Base-by-base conservation (phyloP, 2,113 vertebrate species). In the Piaya cayana region DNA sequence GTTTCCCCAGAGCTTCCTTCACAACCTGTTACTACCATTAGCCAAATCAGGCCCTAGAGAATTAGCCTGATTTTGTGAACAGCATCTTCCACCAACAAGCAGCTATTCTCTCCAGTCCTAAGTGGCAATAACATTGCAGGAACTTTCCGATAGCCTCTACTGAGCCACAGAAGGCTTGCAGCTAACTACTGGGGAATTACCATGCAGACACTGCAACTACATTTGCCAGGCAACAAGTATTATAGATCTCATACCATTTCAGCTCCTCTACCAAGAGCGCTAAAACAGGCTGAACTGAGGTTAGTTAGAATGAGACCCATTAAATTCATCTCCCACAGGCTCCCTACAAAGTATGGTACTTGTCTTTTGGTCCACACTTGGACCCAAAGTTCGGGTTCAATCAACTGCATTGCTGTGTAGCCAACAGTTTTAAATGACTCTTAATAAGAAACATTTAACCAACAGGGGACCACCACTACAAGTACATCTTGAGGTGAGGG, bases 41-140 rank as follows among this genome's bases (percentile, higher is more conserved):
- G 94, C 34, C 52, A 67, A 62, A 62, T 32, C 49, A 86, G 85
- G 67, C 70, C 76, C 49, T n/a, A 62, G 49, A 91, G 67, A 37
- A 88, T 8, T 39, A 43, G 65, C 39, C 58, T 84, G 27, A 67
- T 80, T 83, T 84, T 56, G 16, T 58, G 8, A 87, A 14, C 34
- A 83, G 72, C 25, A 75, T 59, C 86, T 97, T 92, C 72, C 32
- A 67, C 79, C 70, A 94, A 75, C 47, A 79, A 76, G 18, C 13
- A 80, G 79, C 62, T 86, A 70, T 59, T 53, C 22, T 36, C 77
- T 81, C 29, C 36, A 82, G 56, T 63, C 62, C 21, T 71, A 23
- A 67, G 50, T 8, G 11, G 69, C 0, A 0, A n/a, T 5, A 58
- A 71, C 49, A 26, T 12, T 65, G 47, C 27, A 62, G 34, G 27